Conservation (phyloP, 2,888 invertebrate genomes). For the Flexamia atlantica region DNA sequence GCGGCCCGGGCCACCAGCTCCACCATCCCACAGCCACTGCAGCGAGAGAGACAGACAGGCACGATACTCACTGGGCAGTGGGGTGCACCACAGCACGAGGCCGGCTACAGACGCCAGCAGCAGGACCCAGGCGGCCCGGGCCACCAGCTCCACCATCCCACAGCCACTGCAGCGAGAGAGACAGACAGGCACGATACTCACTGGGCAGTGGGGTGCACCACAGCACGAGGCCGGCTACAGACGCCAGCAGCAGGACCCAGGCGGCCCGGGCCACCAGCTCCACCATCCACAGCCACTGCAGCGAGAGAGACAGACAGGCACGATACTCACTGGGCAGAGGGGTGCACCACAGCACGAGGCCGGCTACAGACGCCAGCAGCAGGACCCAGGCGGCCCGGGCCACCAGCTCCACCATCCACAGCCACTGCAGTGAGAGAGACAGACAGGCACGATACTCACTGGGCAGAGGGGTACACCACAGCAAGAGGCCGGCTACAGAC, state of each 20-base stretch:
- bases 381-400: conserved; percentile 64
- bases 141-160: conserved; percentile 13
- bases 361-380: conserved; percentile 67
- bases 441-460: too few species aligned
- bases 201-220: conserved; percentile 70
- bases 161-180: conserved; percentile 18
- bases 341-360: conserved; percentile 69
- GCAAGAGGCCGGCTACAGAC: conserved; percentile 67
- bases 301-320: conserved; percentile 34
- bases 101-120: conserved; percentile 67
- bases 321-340: too few species aligned
- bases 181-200: too few species aligned
- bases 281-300: not conserved
- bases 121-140: conserved; percentile 64
- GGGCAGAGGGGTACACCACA: conserved; percentile 70
- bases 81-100: conserved; percentile 69
- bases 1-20: conserved; percentile 24
- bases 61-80: too few species aligned
- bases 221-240: conserved; percentile 68
- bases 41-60: conserved; percentile 32
- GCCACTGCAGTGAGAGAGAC: conserved; percentile 25
- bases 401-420: conserved; percentile 15
- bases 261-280: conserved; percentile 24
- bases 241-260: conserved; percentile 67
- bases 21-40: not conserved